Conservation (phyloP, 2,113 vertebrate genomes). For the Octodon degus region DNA sequence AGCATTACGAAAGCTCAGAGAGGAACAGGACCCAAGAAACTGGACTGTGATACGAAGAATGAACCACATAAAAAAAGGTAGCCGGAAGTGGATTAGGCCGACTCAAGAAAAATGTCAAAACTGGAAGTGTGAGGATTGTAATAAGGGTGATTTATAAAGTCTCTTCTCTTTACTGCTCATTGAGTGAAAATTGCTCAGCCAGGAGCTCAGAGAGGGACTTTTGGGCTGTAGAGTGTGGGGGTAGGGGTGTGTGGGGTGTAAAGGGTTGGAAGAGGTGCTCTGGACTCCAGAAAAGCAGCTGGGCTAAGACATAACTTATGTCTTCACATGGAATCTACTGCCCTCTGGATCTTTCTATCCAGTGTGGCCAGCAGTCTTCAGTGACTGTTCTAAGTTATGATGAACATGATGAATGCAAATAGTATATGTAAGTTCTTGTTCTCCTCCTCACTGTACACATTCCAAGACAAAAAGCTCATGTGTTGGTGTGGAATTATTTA, state of each 20-base stretch:
- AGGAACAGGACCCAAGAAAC: background rate
- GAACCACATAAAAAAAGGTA: background rate
- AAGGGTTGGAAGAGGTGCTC: background rate
- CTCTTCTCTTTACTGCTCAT: background rate
- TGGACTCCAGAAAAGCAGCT: background rate
- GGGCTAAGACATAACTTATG: background rate
- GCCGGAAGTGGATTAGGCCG: background rate
- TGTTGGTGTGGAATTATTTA: background rate
- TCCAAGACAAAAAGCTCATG: background rate
- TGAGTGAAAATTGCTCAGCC: background rate
- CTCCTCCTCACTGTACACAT: background rate
- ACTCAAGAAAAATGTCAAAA: background rate
- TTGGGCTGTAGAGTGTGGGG: background rate
- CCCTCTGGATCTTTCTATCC: background rate
- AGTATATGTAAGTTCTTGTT: background rate
- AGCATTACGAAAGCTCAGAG: background rate
- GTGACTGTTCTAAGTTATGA: background rate
- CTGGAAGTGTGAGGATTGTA: background rate
- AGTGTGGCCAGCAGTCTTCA: too few species aligned
- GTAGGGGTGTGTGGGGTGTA: background rate
- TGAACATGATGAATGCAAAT: background rate
- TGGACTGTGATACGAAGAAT: background rate
- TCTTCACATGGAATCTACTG: background rate
- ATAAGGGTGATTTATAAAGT: background rate
- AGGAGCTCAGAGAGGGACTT: background rate